Evolutionary conservation across 2,888 invertebrate genomes (phyloP).

Genomic region (Glaucopsyche alexis): DNA sequence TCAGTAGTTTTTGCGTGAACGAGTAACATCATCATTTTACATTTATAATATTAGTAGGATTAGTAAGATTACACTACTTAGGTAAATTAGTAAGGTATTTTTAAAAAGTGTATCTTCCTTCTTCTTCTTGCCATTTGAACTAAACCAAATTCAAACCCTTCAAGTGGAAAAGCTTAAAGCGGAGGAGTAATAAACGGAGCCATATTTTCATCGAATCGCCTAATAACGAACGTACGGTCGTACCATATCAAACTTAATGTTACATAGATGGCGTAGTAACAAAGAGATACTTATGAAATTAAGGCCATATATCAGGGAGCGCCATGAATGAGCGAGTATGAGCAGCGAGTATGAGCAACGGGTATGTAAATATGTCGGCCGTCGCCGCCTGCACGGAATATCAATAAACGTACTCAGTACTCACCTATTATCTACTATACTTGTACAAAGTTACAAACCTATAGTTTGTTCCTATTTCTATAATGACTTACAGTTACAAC

Average conservation of each 20-base stretch:
- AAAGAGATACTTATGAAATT: slow-evolving; percentile 80
- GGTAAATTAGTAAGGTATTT: too few relatives aligned
- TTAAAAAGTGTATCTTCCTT: too few relatives aligned
- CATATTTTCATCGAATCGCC: slow-evolving; percentile 28
- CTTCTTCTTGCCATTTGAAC: too few relatives aligned
- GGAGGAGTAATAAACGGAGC: slow-evolving; percentile 15
- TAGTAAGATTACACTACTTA: too few relatives aligned
- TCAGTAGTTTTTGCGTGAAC: too few relatives aligned
- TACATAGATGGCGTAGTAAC: slow-evolving; percentile 61
- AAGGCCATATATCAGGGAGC: slow-evolving; percentile 74
- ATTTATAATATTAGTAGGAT: too few relatives aligned
- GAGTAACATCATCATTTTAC: too few relatives aligned
- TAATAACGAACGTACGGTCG: slow-evolving; percentile 24
- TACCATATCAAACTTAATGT: slow-evolving; percentile 41
- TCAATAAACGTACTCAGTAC: not conserved
- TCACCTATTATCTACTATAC: too few relatives aligned
- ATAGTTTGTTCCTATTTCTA: too few relatives aligned
- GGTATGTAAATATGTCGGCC: slow-evolving; percentile 66
- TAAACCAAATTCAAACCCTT: not conserved
- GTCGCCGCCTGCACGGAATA: not conserved
- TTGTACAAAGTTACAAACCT: too few relatives aligned
- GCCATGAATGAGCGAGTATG: slow-evolving; percentile 64
- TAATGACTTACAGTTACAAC: too few relatives aligned
- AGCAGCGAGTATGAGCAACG: slow-evolving; percentile 57
- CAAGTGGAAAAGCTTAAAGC: slow-evolving; percentile 23